Percentiles rank a stretch among this genome's conserved stretches.
Conservation (phyloP, 2,797 vertebrate genomes). For the Falco concolor region DNA sequence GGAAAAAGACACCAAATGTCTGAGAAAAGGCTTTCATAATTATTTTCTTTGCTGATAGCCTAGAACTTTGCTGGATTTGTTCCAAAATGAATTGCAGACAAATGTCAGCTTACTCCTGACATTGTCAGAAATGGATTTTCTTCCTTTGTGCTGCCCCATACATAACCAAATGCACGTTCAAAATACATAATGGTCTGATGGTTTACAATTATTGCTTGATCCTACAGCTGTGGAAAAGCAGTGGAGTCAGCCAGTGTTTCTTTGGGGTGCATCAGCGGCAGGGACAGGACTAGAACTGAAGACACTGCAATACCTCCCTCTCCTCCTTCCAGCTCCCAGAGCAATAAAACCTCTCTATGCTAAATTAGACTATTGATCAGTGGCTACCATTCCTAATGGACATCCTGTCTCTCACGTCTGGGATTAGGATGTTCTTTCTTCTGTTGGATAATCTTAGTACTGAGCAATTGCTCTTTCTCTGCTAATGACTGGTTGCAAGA, state of each 20-base stretch:
- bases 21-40: not conserved
- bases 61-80: constrained; percentile 3
- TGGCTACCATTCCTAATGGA: constrained; percentile 62
- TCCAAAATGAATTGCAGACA: not conserved
- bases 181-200: constrained; percentile 24
- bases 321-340: constrained; percentile 44
- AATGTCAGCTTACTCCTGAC: constrained; percentile 27
- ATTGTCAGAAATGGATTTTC: constrained; percentile 47
- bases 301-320: constrained; percentile 46
- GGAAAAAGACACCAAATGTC: not conserved
- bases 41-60: not conserved
- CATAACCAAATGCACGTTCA: constrained; percentile 15
- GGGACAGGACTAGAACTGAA: constrained; percentile 35
- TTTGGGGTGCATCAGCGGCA: constrained; percentile 12
- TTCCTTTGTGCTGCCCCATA: constrained; percentile 12
- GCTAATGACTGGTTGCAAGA: constrained; percentile 29
- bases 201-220: constrained; percentile 44
- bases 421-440: constrained; percentile 50
- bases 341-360: constrained; percentile 62
- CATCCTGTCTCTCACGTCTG: constrained; percentile 57
- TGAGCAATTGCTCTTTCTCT: constrained; percentile 11
- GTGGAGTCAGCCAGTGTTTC: constrained; percentile 35
- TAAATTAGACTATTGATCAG: constrained; percentile 61
- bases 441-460: constrained; percentile 40
- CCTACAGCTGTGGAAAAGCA: constrained; percentile 20